Percentiles rank a stretch among this genome's conserved stretches.
phyloP scores from a whole-genome alignment of 2,797 vertebrate genomes.

The Philypnodon macrostomus region DNA sequence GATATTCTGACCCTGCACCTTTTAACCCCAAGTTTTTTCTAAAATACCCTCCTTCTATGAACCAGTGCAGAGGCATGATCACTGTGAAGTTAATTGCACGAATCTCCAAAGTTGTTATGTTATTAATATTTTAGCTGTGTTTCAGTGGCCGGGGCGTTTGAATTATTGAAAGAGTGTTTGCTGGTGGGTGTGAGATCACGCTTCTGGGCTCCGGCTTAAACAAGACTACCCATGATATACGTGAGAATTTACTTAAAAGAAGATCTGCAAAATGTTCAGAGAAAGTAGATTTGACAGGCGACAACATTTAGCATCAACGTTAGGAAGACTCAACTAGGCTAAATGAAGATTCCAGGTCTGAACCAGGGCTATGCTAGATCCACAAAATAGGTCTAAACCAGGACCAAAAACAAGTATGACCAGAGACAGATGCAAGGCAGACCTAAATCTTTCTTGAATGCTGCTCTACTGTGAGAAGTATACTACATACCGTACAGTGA shows the following conservation, averaged over 20 bases:
- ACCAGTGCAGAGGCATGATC: slow-evolving; percentile 19
- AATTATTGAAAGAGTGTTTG: slow-evolving; percentile 64
- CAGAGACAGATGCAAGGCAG: not conserved
- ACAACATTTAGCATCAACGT: slow-evolving; percentile 4
- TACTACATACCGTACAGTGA: no score
- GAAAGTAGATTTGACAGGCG: slow-evolving; percentile 5
- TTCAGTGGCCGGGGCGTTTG: slow-evolving; percentile 51
- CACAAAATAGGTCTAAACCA: no score
- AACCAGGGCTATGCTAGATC: no score
- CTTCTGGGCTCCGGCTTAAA: slow-evolving; percentile 9
- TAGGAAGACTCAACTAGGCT: slow-evolving; percentile 12
- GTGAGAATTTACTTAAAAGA: slow-evolving; percentile 22
- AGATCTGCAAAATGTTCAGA: not conserved
- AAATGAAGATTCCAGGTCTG: slow-evolving; percentile 12
- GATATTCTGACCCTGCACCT: not conserved
- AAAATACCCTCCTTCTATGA: no score
- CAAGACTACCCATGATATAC: slow-evolving; percentile 21
- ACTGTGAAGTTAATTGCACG: slow-evolving; percentile 58
- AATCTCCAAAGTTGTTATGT: slow-evolving; percentile 60
- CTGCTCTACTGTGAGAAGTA: no score
- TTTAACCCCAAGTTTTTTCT: not conserved
- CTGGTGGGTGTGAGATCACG: slow-evolving; percentile 36
- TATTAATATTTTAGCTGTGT: slow-evolving; percentile 70
- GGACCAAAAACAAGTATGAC: no score
- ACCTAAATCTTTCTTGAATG: slow-evolving; percentile 4